These are phyloP conservation scores for Platyura marginata DNA, from an alignment of 1,140 invertebrate genomes.

Conservation along the genomic window DNA sequence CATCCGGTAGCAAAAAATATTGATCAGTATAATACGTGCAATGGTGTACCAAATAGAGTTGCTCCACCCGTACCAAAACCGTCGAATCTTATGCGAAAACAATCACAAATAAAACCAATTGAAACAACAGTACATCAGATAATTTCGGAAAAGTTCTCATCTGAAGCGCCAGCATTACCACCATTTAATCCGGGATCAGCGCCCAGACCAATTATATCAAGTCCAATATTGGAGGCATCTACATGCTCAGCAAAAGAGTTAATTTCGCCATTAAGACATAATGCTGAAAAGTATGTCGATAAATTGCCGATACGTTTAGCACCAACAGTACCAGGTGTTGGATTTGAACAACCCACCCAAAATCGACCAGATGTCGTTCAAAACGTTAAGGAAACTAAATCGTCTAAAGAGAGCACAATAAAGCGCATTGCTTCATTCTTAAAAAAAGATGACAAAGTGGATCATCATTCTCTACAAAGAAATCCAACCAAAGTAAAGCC, in stretches of 20 bases:
- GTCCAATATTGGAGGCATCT: slow-evolving; percentile 57
- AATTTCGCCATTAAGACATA: slow-evolving; percentile 29
- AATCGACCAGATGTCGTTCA: neutral
- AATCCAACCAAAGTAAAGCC: slow-evolving; percentile 39
- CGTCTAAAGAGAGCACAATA: slow-evolving; percentile 35
- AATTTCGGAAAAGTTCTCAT: neutral
- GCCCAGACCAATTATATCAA: slow-evolving; percentile 53
- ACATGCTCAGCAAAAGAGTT: slow-evolving; percentile 57
- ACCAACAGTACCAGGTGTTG: slow-evolving; percentile 28
- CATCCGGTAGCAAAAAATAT: slow-evolving; percentile 16
- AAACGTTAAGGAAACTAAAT: neutral
- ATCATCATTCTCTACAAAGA: slow-evolving; percentile 34
- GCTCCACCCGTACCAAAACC: slow-evolving; percentile 16
- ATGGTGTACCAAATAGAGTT: slow-evolving; percentile 12
- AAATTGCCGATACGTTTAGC: slow-evolving; percentile 32
- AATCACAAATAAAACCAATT: slow-evolving; percentile 1
- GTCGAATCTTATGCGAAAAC: neutral
- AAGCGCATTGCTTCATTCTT: slow-evolving; percentile 61
- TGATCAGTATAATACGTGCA: slow-evolving; percentile 5
- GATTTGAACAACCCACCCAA: slow-evolving; percentile 13
- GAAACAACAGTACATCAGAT: neutral
- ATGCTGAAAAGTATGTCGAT: slow-evolving; percentile 20
- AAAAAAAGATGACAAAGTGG: slow-evolving; percentile 38
- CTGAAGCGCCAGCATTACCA: slow-evolving; percentile 31
- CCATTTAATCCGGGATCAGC: slow-evolving; percentile 29